Conservation (phyloP, 2,888 invertebrate species). For the Aporophyla nigra region DNA sequence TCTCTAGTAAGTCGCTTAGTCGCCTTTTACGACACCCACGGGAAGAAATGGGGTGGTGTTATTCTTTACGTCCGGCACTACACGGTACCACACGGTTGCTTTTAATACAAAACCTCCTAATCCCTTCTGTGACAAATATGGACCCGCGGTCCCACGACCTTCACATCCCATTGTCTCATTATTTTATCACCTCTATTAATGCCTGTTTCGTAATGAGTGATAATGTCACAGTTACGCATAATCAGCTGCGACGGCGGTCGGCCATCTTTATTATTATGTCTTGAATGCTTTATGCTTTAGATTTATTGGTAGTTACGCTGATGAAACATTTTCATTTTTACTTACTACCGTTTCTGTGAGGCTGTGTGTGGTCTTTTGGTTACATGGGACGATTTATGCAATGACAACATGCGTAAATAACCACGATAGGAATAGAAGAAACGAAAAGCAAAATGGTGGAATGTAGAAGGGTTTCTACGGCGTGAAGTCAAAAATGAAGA, state of each 20-base stretch:
- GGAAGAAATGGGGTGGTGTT: too few relatives aligned
- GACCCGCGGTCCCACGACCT: neutral
- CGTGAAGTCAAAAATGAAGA: neutral
- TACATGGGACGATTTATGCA: neutral
- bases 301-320: constrained; percentile 37
- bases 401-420: neutral
- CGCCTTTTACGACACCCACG: too few relatives aligned
- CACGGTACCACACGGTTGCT: too few relatives aligned
- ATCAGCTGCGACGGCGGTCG: constrained; percentile 40
- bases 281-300: constrained; percentile 11
- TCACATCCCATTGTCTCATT: constrained; percentile 7
- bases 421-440: neutral
- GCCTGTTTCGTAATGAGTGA: constrained; percentile 38
- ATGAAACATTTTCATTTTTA: constrained; percentile 29
- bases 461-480: neutral
- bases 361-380: constrained; percentile 29
- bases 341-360: constrained; percentile 30
- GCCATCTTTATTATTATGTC: constrained; percentile 21
- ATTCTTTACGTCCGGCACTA: too few relatives aligned
- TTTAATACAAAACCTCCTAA: neutral
- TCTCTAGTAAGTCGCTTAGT: too few relatives aligned
- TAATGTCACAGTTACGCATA: constrained; percentile 39
- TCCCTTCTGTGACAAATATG: neutral
- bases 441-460: neutral
- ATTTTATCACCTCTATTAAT: constrained; percentile 37